These are phyloP conservation scores for Amyelois transitella DNA, from an alignment of 1,140 invertebrate species.

Conservation along the genomic window DNA sequence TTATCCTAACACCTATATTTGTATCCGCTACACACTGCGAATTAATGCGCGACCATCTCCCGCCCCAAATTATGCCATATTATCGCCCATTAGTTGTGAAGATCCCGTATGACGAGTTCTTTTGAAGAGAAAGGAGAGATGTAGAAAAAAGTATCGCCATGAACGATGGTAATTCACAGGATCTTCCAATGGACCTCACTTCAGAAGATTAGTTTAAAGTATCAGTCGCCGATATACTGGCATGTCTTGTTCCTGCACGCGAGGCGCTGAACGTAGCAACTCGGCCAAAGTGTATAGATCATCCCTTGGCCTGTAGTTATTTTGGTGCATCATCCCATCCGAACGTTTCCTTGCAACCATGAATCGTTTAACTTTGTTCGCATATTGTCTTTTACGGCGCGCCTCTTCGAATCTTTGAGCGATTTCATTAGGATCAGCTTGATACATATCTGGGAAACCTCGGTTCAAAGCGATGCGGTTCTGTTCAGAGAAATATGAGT, in stretches of 20 bases:
- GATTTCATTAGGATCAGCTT: conserved; percentile 55
- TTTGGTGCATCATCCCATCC: conserved; percentile 52
- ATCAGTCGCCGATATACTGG: conserved; percentile 69
- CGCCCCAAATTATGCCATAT: conserved; percentile 25
- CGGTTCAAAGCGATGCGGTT: conserved; percentile 54
- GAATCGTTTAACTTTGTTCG: conserved; percentile 68
- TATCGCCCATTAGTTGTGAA: conserved; percentile 20
- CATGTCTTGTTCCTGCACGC: conserved; percentile 62
- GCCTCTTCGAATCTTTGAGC: conserved; percentile 62
- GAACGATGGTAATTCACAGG: conserved; percentile 4
- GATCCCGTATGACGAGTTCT: conserved; percentile 3
- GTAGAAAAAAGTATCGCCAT: neutral
- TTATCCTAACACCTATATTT: conserved; percentile 19
- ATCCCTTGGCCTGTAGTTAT: conserved; percentile 59
- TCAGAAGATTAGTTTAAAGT: conserved; percentile 51
- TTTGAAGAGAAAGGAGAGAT: neutral
- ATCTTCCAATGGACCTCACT: conserved; percentile 32
- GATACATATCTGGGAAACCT: conserved; percentile 56
- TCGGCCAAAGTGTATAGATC: conserved; percentile 70
- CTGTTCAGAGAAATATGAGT: conserved; percentile 65
- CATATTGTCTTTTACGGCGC: conserved; percentile 68
- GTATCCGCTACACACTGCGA: conserved; percentile 46
- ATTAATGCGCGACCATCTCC: conserved; percentile 49
- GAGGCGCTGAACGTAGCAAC: conserved; percentile 62
- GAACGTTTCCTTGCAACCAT: conserved; percentile 72